Percentiles rank a stretch among this genome's conserved stretches.
Conservation (phyloP, 1,140 invertebrate species). For the Hyles vespertilio region DNA sequence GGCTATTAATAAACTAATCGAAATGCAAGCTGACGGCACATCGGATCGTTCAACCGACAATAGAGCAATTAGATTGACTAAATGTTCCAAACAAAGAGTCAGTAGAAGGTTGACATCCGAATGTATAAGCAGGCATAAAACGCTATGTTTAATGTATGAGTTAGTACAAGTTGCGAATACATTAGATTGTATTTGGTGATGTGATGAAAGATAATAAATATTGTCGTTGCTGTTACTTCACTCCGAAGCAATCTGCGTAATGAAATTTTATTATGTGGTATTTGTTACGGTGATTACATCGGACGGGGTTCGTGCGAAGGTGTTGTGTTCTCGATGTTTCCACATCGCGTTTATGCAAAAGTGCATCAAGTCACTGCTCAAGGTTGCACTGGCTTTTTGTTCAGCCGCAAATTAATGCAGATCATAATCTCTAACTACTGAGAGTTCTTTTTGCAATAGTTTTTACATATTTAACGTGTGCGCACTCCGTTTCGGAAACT, state of each 20-base stretch:
- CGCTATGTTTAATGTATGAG: constrained; percentile 28
- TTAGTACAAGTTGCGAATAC: constrained; percentile 25
- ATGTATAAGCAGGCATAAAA: constrained; percentile 15
- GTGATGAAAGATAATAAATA: constrained; percentile 39
- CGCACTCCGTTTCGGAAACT: too few relatives aligned
- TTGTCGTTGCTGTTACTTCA: constrained; percentile 33
- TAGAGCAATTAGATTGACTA: constrained; percentile 57
- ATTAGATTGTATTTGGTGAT: constrained; percentile 36
- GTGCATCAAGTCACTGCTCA: background rate
- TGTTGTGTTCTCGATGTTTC: constrained; percentile 13
- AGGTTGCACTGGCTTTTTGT: constrained; percentile 14
- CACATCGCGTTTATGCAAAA: constrained; percentile 4
- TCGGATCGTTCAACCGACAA: constrained; percentile 47
- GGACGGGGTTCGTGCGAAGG: constrained; percentile 11
- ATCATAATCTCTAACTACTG: too few relatives aligned
- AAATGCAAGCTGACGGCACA: too few relatives aligned
- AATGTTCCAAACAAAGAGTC: constrained; percentile 48
- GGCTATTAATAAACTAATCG: too few relatives aligned
- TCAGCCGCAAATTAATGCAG: too few relatives aligned
- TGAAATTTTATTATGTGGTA: constrained; percentile 32
- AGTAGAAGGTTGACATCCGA: constrained; percentile 31
- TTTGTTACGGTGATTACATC: constrained; percentile 24
- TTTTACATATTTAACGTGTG: too few relatives aligned
- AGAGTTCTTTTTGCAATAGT: too few relatives aligned
- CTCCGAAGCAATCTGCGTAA: constrained; percentile 28